Percentiles rank a stretch among this genome's conserved stretches.
phyloP scores from a whole-genome alignment of 2,113 vertebrate genomes.

The Eulemur macaco region DNA sequence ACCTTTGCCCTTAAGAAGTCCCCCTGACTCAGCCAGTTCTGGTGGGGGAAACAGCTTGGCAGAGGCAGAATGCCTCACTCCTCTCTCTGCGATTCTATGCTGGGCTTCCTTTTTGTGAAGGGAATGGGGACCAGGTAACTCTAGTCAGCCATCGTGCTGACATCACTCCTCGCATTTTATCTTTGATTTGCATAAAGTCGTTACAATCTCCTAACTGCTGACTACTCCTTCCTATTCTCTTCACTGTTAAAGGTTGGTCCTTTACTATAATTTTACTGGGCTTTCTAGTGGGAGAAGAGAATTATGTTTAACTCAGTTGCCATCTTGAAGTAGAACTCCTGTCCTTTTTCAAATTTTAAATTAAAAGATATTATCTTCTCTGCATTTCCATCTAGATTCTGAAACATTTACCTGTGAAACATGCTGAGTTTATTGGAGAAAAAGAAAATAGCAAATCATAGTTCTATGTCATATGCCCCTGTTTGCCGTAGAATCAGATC shows the following conservation, averaged over 20 bases:
- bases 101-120: background rate
- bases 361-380: background rate
- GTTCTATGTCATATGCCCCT: background rate
- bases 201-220: background rate
- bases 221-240: background rate
- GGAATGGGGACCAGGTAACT: background rate
- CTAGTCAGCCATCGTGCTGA: background rate
- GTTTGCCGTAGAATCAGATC: background rate
- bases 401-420: background rate
- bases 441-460: background rate
- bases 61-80: background rate
- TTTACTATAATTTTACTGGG: background rate
- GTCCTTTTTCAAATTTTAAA: background rate
- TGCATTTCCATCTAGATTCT: slow-evolving; percentile 7
- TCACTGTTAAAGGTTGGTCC: background rate
- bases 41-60: background rate
- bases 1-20: background rate
- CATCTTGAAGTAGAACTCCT: background rate
- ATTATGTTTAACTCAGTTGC: background rate
- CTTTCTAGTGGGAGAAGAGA: background rate
- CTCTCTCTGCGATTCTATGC: background rate
- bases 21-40: background rate
- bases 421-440: background rate
- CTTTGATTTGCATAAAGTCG: background rate
- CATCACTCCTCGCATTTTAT: background rate